Base-by-base conservation (phyloP, 1,140 invertebrate species). In the Chymomyza costata region DNA sequence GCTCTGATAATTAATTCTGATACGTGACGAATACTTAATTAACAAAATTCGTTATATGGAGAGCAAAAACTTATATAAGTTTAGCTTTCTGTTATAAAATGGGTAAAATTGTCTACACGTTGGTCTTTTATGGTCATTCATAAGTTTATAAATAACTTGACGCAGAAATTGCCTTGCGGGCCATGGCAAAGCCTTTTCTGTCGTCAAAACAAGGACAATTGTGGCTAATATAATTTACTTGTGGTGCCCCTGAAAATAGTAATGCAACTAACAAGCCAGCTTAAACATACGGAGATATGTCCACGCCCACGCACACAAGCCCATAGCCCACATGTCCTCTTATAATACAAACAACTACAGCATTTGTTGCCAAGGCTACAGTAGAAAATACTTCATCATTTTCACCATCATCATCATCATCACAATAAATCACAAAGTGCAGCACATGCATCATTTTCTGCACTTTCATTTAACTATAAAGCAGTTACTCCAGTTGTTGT, bases 341-440 rank as follows among this genome's bases (percentile, higher is more conserved):
- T n/a, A n/a, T n/a, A n/a, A 10, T 13, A 38, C 16, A 13, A 6
- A 6, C 14, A 38, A 17, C 15, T 17, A 17, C 37, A 38, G 2
- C 10, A 13, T 11, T 39, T 8, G 10, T 0, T 40, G 35, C 35
- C 15, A 8, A 25, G 54, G 21, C 18, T 39, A 30, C 57, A 60
- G 38, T 44, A 48, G 49, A n/a, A n/a, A n/a, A n/a, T n/a, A n/a
- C n/a, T n/a, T n/a, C n/a, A n/a, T n/a, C n/a, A n/a, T 63, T 51
- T 60, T 65, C n/a, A n/a, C n/a, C 57, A 45, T 69, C 62, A 62
- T 65, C 63, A 56, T 56, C 51, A 61, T 65, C 58, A 76, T 78
- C 62, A 64, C 55, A 73, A 78, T 78, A 78, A 78, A 78, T 78
- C 71, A 80, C 39, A 55, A 54, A 67, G 57, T 80, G 73, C 73